Conservation (phyloP, 2,888 invertebrate genomes). For the Callinectes sapidus region DNA sequence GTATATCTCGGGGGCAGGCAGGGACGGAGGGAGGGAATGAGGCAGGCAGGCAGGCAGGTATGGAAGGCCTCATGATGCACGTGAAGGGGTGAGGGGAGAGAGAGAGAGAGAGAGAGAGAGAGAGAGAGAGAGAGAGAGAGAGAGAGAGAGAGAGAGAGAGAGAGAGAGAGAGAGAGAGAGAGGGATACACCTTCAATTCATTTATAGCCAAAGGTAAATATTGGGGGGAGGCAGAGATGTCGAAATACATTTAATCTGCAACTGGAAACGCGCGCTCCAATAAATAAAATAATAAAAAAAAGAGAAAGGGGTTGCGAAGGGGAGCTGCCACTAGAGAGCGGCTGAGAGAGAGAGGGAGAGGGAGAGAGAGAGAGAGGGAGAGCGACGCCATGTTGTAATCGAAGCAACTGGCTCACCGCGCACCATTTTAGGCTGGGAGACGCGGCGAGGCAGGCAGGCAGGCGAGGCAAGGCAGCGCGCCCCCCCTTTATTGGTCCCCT, state of each 20-base stretch:
- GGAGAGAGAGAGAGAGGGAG: too few relatives aligned
- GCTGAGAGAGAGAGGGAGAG: neutral
- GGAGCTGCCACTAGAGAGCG: neutral
- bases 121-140: neutral
- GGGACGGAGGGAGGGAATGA: neutral
- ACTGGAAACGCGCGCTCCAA: conserved; percentile 33
- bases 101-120: neutral
- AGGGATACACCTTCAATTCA: neutral
- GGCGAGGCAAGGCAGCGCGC: conserved; percentile 2
- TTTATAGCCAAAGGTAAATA: conserved; percentile 20
- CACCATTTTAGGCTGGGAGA: conserved; percentile 31
- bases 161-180: neutral
- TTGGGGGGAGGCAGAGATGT: conserved; percentile 13
- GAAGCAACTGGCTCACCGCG: neutral
- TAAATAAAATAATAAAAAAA: conserved; percentile 20
- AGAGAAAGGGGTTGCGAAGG: neutral
- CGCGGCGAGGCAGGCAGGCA: conserved; percentile 3
- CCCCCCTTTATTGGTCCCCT: neutral
- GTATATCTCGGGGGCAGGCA: neutral
- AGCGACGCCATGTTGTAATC: conserved; percentile 19
- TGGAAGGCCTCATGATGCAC: conserved; percentile 12
- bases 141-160: neutral
- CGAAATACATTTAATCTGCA: conserved; percentile 33
- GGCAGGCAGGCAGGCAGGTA: conserved; percentile 10
- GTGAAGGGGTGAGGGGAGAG: neutral